Evolutionary conservation across 2,888 invertebrate species (phyloP), one percentile per base, ranked within the genome.

Genomic region (Lobophora halterata): DNA sequence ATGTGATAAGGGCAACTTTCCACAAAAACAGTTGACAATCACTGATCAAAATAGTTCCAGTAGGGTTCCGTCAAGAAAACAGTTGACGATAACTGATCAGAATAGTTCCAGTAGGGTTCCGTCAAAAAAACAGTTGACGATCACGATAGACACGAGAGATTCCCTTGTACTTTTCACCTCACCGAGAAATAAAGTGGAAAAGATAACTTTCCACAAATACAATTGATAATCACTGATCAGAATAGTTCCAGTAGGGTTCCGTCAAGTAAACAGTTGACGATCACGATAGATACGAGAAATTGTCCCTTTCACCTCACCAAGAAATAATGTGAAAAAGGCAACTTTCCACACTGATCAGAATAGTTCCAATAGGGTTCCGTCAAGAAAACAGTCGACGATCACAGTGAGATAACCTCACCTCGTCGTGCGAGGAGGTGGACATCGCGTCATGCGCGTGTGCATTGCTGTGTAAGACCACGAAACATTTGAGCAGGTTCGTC

Each of bases 401-500:
- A 37, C 29, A 24, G 10, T 28, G 14, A 30, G 23, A 29, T 25
- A 23, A 35, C 31, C 59, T 69, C 68, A 73, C 72, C 72, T 71
- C 70, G 33, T 69, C 72, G 21, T 66, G 63, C 17, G 71, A 72
- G 14, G 65, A 65, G 13, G 59, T 52, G 13, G 70, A 73, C 49
- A 64, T 62, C 53, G 52, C 56, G 19, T 71, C 66, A 6, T 65
- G 63, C 18, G 49, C 35, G 5, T 68, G 66, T 7, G 52, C 43
- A 41, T 68, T 67, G 26, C 55, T 60, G 44, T 71, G 65, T n/a
- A 66, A 44, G 1, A 68, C 39, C 33, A 61, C 53, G 58, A 75
- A 81, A 49, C 60, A 64, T 33, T 66, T 62, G 32, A 79, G 64
- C 49, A 79, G 76, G 21, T 67, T 72, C 18, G 59, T 57, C 27